phyloP scores from a whole-genome alignment of 2,888 invertebrate genomes.

The Tanypteryx hageni region DNA sequence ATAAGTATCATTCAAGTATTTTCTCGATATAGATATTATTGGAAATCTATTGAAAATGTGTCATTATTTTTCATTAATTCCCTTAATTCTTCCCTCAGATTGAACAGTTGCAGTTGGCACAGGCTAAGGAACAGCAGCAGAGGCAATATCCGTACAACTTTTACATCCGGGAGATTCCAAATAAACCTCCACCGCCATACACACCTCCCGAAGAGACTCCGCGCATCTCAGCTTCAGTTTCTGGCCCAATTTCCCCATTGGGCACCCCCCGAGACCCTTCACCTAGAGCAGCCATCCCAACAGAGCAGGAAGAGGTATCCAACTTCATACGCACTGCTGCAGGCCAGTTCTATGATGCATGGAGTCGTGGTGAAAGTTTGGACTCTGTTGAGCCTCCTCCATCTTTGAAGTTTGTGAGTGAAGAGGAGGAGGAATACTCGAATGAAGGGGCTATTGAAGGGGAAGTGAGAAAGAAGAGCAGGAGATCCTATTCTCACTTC shows the following conservation, averaged over 20 bases:
- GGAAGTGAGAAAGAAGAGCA: conserved; percentile 16
- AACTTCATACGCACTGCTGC: conserved; percentile 76
- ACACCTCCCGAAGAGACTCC: conserved; percentile 78
- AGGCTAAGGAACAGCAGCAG: conserved; percentile 76
- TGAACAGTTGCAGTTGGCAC: conserved; percentile 76
- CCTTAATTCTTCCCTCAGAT: conserved; percentile 75
- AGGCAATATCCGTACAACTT: conserved; percentile 74
- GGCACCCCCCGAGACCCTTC: conserved; percentile 68
- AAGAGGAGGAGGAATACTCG: neutral
- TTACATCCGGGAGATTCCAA: conserved; percentile 83
- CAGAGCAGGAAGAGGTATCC: conserved; percentile 75
- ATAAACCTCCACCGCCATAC: conserved; percentile 87
- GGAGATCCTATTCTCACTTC: conserved; percentile 71
- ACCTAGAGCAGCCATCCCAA: conserved; percentile 73
- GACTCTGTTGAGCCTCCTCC: conserved; percentile 72
- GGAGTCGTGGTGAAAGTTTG: conserved; percentile 72
- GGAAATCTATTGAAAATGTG: no score
- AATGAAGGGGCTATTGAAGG: conserved; percentile 34
- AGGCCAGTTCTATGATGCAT: conserved; percentile 75
- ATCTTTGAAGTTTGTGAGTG: conserved; percentile 68
- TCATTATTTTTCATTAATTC: neutral
- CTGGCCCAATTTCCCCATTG: conserved; percentile 72
- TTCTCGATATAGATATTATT: no score
- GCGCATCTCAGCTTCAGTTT: conserved; percentile 66
- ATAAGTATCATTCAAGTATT: neutral